Percentiles rank a stretch among this genome's conserved stretches.
Conservation (phyloP, 2,797 vertebrate species). For the Distichodus sexfasciatus region DNA sequence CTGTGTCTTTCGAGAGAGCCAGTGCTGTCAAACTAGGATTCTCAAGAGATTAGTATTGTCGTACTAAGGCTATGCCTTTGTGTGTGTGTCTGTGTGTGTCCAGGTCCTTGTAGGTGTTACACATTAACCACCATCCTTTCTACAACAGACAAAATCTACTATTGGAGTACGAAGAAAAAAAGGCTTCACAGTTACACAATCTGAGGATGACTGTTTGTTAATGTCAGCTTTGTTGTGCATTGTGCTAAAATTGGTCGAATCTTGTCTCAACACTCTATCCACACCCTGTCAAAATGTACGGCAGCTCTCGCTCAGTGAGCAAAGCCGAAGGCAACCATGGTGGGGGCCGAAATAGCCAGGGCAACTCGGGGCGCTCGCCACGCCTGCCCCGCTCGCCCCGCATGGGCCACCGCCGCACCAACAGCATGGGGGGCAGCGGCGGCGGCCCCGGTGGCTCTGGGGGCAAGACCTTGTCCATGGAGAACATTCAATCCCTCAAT, state of each 20-base stretch:
- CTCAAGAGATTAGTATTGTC: conserved; percentile 6
- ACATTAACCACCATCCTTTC: conserved; percentile 2
- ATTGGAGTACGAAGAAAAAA: background rate
- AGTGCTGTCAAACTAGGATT: background rate
- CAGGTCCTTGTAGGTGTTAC: conserved; percentile 34
- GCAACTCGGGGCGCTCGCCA: conserved; percentile 90
- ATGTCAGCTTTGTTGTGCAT: conserved; percentile 14
- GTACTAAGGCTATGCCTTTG: conserved; percentile 26
- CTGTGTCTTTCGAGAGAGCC: conserved; percentile 3
- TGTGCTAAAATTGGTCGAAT: background rate
- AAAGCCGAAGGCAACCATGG: conserved; percentile 89
- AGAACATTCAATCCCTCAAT: conserved; percentile 98
- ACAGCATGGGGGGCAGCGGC: conserved; percentile 93
- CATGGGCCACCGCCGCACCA: conserved; percentile 95
- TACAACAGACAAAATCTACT: conserved; percentile 1
- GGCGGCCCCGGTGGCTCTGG: conserved; percentile 82
- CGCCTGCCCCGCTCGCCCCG: conserved; percentile 93
- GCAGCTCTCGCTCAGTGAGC: conserved; percentile 93
- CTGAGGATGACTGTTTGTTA: conserved; percentile 34
- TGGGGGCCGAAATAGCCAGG: conserved; percentile 81
- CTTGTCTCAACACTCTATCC: background rate
- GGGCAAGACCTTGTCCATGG: conserved; percentile 97
- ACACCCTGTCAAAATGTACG: conserved; percentile 81
- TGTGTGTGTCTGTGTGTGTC: conserved; percentile 3
- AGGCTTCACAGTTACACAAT: conserved; percentile 11